Evolutionary conservation across 2,888 invertebrate species (phyloP), one percentile per base, ranked within the genome.

Genomic region (Eudasyphora cyanicolor): DNA sequence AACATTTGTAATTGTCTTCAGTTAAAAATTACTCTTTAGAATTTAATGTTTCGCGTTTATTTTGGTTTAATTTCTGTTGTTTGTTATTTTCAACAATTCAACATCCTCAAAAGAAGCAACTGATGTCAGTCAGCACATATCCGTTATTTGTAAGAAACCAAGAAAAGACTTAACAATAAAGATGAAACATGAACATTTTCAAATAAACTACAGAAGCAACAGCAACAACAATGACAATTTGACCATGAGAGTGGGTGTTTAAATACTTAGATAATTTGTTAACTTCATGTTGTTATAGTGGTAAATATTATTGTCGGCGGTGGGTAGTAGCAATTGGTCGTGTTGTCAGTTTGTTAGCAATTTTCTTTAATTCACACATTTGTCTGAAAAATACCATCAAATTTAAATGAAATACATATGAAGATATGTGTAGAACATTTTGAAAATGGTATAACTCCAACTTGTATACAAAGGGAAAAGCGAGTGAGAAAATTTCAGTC

Each of bases 241-340:
- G 71, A 67, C 83, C 83, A 60, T 81, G 83, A 67, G 81, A 75
- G 80, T 80, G 83, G 83, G 80, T 77, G 78, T 57, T 78, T 24
- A 71, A 78, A 81, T 42, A 64, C n/a, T n/a, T n/a, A n/a, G 45
- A 64, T 83, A 77, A 82, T 79, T 84, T 77, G 77, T 75, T 75
- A 60, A 64, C 35, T 21, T 32, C 10, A 27, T 82, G 70, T 67
- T 57, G 45, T 32, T 51, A 12, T 35, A 57, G 17, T 67, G 14
- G 27, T n/a, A n/a, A n/a, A n/a, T n/a, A n/a, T 17, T 42, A 21
- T 42, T 17, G 35, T 73, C 19, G 19, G 24, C 54, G 8, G 54
- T 54, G 10, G 54, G 0, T 54, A 24, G 17, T 54, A 7, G 76
- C n/a, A n/a, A n/a, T n/a, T n/a, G n/a, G n/a, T n/a, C n/a, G n/a